Percentiles rank a stretch among this genome's conserved stretches.
Evolutionary conservation across 2,113 vertebrate species (phyloP).

Genomic region (Tachysurus fulvidraco): DNA sequence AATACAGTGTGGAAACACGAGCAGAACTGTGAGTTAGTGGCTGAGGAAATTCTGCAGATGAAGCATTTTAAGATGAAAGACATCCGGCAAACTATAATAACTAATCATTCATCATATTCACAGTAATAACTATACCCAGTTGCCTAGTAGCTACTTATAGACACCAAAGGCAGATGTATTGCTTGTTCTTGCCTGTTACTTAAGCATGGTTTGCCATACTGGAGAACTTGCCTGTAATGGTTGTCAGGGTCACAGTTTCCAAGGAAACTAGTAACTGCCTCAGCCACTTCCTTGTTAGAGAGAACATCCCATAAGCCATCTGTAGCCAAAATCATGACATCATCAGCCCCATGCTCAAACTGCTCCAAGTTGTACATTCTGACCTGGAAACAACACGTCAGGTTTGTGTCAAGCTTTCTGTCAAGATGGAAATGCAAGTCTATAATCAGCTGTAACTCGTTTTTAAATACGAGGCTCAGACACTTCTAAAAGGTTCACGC

Average conservation of each 20-base stretch:
- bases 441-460: neutral
- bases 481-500: neutral
- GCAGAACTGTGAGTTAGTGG: neutral
- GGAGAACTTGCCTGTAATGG: slow-evolving; percentile 83
- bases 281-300: slow-evolving; percentile 92
- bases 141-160: neutral
- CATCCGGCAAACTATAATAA: neutral
- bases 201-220: neutral
- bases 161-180: neutral
- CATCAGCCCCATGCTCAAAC: slow-evolving; percentile 85
- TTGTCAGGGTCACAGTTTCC: slow-evolving; percentile 95
- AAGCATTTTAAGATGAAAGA: neutral
- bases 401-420: neutral
- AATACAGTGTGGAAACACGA: neutral
- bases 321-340: slow-evolving; percentile 90
- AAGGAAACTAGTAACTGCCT: slow-evolving; percentile 88
- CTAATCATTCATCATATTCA: neutral
- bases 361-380: slow-evolving; percentile 85
- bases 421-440: neutral
- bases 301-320: slow-evolving; percentile 98
- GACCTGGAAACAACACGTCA: slow-evolving; percentile 73
- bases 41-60: neutral
- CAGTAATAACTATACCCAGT: neutral
- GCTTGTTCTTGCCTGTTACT: slow-evolving; percentile 2
- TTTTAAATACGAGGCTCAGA: neutral